These are phyloP conservation scores for Umimayanthus chanpuru DNA, from an alignment of 92 coral and sea anemone species.

Conservation along the genomic window DNA sequence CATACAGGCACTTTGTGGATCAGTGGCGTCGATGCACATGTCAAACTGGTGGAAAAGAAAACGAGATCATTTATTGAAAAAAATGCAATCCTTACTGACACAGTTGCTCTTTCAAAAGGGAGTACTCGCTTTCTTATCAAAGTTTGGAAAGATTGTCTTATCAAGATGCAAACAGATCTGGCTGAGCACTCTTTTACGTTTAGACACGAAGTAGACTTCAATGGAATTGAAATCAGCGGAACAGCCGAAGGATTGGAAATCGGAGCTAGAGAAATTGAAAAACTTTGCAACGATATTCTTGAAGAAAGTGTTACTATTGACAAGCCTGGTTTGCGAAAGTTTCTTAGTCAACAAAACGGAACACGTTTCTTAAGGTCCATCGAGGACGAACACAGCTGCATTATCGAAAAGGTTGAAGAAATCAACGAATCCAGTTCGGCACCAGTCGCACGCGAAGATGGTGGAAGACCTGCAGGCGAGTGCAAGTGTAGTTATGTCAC, in stretches of 20 bases:
- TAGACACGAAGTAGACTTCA: constrained; percentile 18
- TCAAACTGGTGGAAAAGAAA: background rate
- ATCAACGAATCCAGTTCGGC: background rate
- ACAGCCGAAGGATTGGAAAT: constrained; percentile 9
- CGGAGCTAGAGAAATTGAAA: background rate
- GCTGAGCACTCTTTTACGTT: background rate
- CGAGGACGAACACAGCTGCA: constrained; percentile 53
- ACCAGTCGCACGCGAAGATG: background rate
- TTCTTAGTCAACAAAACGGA: constrained; percentile 44
- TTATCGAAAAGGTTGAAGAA: constrained; percentile 32
- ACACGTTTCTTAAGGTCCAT: constrained; percentile 29
- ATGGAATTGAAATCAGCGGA: constrained; percentile 12
- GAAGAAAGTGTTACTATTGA: constrained; percentile 36
- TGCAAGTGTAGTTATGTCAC: constrained; percentile 28
- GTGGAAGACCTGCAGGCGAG: background rate
- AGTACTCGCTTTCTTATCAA: constrained; percentile 23
- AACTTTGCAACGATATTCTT: constrained; percentile 6
- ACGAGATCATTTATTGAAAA: background rate
- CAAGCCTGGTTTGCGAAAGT: constrained; percentile 50
- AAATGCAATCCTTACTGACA: constrained; percentile 5
- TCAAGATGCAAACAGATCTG: background rate
- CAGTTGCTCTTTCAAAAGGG: constrained; percentile 13
- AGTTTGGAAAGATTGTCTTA: constrained; percentile 2
- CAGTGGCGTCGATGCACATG: constrained; percentile 1
- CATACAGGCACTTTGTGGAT: background rate